Evolutionary conservation across 2,888 invertebrate genomes (phyloP).

Genomic region (Oscheius sp.): DNA sequence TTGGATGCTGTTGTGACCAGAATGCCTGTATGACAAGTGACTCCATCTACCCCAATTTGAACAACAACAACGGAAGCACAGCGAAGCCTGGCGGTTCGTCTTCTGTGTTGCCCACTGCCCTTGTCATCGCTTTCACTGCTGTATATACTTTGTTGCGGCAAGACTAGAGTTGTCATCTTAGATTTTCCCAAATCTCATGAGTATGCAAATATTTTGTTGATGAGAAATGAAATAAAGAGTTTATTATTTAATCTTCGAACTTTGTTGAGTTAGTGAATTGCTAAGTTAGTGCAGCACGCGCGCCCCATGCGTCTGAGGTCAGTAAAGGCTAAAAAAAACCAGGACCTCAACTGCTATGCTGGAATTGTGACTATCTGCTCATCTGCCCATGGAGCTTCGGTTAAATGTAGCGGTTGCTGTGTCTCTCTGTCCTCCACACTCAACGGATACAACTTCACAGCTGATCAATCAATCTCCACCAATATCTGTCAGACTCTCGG

Average conservation of each 20-base stretch:
- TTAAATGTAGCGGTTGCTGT: conserved; percentile 49
- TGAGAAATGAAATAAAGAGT: conserved; percentile 1
- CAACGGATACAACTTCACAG: conserved; percentile 44
- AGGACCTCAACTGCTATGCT: conserved; percentile 55
- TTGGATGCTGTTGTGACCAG: conserved; percentile 55
- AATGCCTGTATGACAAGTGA: conserved; percentile 50
- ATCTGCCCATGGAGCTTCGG: conserved; percentile 40
- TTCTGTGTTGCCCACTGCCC: conserved; percentile 49
- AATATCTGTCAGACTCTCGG: conserved; percentile 45
- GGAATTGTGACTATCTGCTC: conserved; percentile 41
- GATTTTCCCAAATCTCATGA: conserved; percentile 25
- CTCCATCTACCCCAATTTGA: conserved; percentile 38
- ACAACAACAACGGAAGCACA: conserved; percentile 51
- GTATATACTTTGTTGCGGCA: conserved; percentile 37
- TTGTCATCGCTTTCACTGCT: conserved; percentile 23
- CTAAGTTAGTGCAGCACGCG: too few relatives aligned
- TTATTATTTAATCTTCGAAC: too few relatives aligned
- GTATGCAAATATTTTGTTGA: conserved; percentile 21
- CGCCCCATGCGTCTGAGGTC: conserved; percentile 8
- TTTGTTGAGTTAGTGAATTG: too few relatives aligned
- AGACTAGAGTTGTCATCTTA: conserved; percentile 18
- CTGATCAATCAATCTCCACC: conserved; percentile 47
- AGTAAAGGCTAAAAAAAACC: conserved; percentile 32
- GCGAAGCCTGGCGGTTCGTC: conserved; percentile 45
- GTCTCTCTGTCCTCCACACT: conserved; percentile 45